Evolutionary conservation across 2,888 invertebrate species (phyloP).

Genomic region (Aleiodes leptofemur): DNA sequence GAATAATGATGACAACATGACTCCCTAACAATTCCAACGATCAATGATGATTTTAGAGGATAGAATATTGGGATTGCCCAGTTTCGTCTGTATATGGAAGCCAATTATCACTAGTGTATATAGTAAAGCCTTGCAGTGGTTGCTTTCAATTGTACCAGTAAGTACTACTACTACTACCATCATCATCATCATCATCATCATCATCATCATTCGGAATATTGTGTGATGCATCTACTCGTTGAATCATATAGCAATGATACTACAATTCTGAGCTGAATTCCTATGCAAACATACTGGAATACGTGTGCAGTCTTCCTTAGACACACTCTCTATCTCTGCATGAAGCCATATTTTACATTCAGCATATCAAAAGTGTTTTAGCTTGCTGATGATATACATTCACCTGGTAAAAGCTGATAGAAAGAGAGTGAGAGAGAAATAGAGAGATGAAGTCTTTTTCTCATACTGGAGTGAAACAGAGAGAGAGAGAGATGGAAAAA

Average conservation of each 20-base stretch:
- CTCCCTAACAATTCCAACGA: constrained; percentile 7
- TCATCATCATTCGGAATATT: constrained; percentile 22
- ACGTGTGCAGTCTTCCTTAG: background rate
- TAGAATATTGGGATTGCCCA: constrained; percentile 19
- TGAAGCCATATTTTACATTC: background rate
- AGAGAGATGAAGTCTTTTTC: background rate
- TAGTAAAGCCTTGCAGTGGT: background rate
- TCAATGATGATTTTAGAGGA: constrained; percentile 6
- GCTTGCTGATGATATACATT: constrained; percentile 25
- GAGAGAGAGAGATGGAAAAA: constrained; percentile 35
- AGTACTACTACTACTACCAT: constrained; percentile 19
- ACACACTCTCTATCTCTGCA: background rate
- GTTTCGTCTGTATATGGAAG: constrained; percentile 26
- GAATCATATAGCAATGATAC: constrained; percentile 25
- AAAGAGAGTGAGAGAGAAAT: background rate
- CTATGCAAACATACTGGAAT: background rate
- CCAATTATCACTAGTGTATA: constrained; percentile 41
- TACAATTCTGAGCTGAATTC: constrained; percentile 6
- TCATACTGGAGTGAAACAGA: background rate
- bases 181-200: constrained; percentile 20
- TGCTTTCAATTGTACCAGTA: constrained; percentile 17
- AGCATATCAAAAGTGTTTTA: constrained; percentile 39
- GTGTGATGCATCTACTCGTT: constrained; percentile 4
- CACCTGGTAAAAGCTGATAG: constrained; percentile 7
- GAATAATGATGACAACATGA: constrained; percentile 44